Evolutionary conservation across 2,113 vertebrate species (phyloP), one percentile per base, ranked within the genome.

Genomic region (Thomomys bottae): DNA sequence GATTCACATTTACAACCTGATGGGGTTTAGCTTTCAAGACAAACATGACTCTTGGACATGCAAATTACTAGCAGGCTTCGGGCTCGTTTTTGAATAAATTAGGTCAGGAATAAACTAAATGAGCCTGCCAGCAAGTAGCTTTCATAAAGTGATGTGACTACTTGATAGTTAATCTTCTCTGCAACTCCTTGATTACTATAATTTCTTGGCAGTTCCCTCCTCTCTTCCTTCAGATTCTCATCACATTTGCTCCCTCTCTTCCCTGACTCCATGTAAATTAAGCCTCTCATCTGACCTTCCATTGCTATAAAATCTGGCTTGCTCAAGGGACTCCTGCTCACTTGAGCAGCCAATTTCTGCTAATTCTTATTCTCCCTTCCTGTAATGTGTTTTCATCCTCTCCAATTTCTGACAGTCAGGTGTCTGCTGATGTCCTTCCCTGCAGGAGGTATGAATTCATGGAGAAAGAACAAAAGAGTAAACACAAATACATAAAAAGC

Each of bases 21-120:
- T 84, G 49, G 42, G 87, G 84, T 91, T 96, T 95, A 93, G 81
- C 94, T 95, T 96, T 93, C 80, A 94, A 96, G 94, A 92, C 80
- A 95, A 93, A 95, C 91, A 94, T 82, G 89, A 96, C 89, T 95
- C 94, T 94, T 95, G 92, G 94, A 90, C 94, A 89, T 95, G 94
- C 87, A 96, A 96, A 96, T 95, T 95, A 96, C 77, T 77, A 79
- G 38, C 38, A 84, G 87, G 81, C 91, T 95, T 93, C 8, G 0
- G 91, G 89, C 87, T 93, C 68, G 75, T 84, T 93, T 91, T 87
- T 95, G 96, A 95, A 94, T 90, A 95, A 96, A 95, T 90, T 93
- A 93, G 95, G 90, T 94, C 94, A 95, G 92, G 72, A 93, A 92
- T 87, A 92, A 93, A 95, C 64, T 90, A 92, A 94, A 87, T 81